A percentile compares a stretch with the other conserved stretches of the same genome.
phyloP scores from a whole-genome alignment of 2,113 vertebrate genomes.

The Misgurnus anguillicaudatus region DNA sequence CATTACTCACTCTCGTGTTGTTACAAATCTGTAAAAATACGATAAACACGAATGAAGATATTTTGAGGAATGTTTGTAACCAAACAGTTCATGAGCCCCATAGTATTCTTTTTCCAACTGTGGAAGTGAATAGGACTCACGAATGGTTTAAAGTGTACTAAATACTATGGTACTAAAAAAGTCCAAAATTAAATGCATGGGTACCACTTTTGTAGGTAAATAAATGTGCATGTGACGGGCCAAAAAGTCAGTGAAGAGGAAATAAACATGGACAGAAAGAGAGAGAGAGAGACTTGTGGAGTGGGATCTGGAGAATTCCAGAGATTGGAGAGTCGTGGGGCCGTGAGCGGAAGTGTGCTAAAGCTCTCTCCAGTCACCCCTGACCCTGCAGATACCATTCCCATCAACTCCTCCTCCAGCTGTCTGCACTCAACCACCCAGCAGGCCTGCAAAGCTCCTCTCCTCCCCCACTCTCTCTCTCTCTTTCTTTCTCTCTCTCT shows the following conservation, averaged over 20 bases:
- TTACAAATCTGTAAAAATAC: too few species aligned
- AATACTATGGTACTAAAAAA: too few species aligned
- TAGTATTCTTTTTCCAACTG: too few species aligned
- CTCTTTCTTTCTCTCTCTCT: constrained; percentile 15
- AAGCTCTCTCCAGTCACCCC: constrained; percentile 67
- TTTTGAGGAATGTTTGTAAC: too few species aligned
- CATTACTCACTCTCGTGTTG: too few species aligned
- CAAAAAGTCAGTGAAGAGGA: neutral
- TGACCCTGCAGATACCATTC: constrained; percentile 71
- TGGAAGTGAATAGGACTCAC: too few species aligned
- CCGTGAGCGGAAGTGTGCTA: constrained; percentile 75
- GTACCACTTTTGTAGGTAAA: too few species aligned
- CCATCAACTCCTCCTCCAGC: constrained; percentile 71
- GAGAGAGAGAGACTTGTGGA: constrained; percentile 22
- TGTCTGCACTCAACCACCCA: constrained; percentile 57
- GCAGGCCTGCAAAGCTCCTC: constrained; percentile 44
- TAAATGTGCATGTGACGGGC: too few species aligned
- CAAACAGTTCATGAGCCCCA: too few species aligned
- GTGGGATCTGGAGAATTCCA: constrained; percentile 65
- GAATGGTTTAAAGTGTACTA: too few species aligned
- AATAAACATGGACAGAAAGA: neutral
- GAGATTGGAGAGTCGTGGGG: constrained; percentile 64
- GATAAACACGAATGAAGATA: too few species aligned
- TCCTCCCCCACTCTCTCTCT: constrained; percentile 32
- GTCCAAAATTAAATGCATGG: too few species aligned